Evolutionary conservation across 1,140 invertebrate genomes (phyloP).

Genomic region (Dermatophagoides farinae): DNA sequence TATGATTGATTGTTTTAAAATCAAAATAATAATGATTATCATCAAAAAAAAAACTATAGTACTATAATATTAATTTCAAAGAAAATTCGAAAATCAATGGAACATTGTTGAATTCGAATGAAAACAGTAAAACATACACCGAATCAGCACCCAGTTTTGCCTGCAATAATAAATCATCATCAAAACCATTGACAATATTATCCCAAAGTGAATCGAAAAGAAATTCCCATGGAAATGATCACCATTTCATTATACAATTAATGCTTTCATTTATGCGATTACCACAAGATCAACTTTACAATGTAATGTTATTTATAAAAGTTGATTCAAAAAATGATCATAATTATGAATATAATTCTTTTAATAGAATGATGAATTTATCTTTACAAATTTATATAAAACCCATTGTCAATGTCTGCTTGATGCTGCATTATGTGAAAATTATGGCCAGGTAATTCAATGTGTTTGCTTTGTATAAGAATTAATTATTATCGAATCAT

Average conservation of each 20-base stretch:
- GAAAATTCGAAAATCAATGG: neutral
- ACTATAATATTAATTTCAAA: conserved; percentile 5
- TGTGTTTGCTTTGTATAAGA: neutral
- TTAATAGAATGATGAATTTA: neutral
- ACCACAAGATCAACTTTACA: neutral
- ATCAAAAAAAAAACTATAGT: neutral
- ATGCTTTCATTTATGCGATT: neutral
- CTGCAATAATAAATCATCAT: neutral
- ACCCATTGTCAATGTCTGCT: conserved; percentile 11
- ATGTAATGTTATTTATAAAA: neutral
- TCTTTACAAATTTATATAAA: conserved; percentile 8
- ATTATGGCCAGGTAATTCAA: neutral
- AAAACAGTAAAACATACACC: neutral
- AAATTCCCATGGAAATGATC: conserved; percentile 1
- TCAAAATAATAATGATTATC: neutral
- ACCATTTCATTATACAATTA: conserved; percentile 6
- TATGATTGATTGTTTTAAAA: neutral
- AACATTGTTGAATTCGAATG: neutral
- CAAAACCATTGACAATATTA: neutral
- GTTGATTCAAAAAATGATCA: neutral
- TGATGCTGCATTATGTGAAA: neutral
- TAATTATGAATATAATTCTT: too few species aligned
- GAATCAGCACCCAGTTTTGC: neutral
- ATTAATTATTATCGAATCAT: neutral
- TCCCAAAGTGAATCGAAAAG: neutral